Percentiles rank a stretch among this genome's conserved stretches.
Conservation (phyloP, 1,140 invertebrate genomes). For the Brachionus calyciflorus region DNA sequence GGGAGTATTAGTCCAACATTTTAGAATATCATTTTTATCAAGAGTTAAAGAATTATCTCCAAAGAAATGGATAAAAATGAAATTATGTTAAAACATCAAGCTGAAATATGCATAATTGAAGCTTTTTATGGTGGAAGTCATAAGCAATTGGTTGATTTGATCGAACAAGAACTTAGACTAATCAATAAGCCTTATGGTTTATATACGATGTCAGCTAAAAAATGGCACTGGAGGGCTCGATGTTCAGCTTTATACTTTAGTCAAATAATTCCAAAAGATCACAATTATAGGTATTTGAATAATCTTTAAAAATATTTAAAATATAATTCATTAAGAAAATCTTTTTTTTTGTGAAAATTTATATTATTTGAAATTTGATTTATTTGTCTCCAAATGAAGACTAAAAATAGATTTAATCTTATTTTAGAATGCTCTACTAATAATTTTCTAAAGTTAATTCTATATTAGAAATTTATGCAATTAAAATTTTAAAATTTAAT, state of each 20-base stretch:
- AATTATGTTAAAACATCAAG: background rate
- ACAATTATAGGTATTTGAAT: constrained; percentile 60
- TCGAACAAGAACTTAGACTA: constrained; percentile 54
- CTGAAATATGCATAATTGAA: constrained; percentile 60
- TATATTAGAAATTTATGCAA: too few species aligned
- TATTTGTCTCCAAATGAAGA: too few species aligned
- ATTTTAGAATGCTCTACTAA: too few species aligned
- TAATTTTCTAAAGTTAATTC: too few species aligned
- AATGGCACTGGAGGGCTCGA: constrained; percentile 75
- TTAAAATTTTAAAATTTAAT: too few species aligned
- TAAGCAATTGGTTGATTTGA: constrained; percentile 67
- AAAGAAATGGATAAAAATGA: too few species aligned
- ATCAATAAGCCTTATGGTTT: constrained; percentile 51
- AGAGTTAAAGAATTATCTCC: background rate
- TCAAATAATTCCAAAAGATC: constrained; percentile 64
- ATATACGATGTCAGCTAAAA: constrained; percentile 67
- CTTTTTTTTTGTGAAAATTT: too few species aligned
- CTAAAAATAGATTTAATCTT: too few species aligned
- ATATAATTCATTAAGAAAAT: too few species aligned
- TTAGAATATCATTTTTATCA: background rate
- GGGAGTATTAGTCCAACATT: constrained; percentile 7
- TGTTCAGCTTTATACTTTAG: constrained; percentile 68
- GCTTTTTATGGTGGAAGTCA: constrained; percentile 73
- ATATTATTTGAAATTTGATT: too few species aligned
- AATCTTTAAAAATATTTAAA: too few species aligned